Evolutionary conservation across 1,140 invertebrate species (phyloP).

Genomic region (Acyrthosiphon pisum): DNA sequence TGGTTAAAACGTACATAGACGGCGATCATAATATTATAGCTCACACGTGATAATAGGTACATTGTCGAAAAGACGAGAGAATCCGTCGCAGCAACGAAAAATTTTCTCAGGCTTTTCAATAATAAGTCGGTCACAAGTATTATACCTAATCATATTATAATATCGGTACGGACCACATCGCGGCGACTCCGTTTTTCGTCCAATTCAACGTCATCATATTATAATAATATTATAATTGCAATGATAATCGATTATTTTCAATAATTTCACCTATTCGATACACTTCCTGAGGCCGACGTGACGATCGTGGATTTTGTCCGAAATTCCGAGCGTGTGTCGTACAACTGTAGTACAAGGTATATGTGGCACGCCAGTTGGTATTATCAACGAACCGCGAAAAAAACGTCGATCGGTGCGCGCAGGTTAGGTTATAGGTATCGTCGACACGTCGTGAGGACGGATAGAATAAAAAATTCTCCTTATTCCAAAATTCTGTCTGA

Average conservation of each 20-base stretch:
- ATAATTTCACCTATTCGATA: neutral
- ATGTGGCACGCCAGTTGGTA: too few species aligned
- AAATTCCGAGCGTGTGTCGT: neutral
- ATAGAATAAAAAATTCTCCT: neutral
- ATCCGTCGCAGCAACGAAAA: neutral
- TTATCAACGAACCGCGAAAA: neutral
- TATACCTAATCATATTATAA: neutral
- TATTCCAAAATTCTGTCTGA: neutral
- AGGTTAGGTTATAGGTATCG: neutral
- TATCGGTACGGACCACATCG: neutral
- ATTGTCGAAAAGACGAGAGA: neutral
- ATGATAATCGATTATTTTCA: neutral
- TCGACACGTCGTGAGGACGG: too few species aligned
- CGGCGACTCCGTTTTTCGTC: neutral
- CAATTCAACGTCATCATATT: neutral
- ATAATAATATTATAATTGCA: neutral
- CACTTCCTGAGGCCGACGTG: too few species aligned
- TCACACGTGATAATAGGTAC: neutral
- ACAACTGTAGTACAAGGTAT: too few species aligned
- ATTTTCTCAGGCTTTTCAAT: neutral
- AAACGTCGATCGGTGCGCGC: neutral
- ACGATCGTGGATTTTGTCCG: neutral
- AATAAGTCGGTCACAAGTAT: neutral
- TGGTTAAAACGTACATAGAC: neutral
- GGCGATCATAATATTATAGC: neutral